These are phyloP conservation scores for Diplodus sargus DNA, from an alignment of 2,797 vertebrate genomes.

Conservation along the genomic window DNA sequence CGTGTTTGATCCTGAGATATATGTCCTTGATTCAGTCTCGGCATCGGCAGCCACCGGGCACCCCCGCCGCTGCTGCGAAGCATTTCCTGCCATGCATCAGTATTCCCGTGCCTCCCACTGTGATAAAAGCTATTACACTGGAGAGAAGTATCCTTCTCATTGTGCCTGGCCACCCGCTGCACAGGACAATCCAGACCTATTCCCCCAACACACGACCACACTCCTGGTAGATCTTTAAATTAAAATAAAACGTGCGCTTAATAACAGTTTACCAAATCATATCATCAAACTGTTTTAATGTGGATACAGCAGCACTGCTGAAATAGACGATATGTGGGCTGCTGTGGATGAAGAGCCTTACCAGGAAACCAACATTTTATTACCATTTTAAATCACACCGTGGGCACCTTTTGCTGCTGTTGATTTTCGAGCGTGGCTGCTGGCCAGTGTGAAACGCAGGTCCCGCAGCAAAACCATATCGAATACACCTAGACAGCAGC, in stretches of 20 bases:
- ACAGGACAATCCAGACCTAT: constrained; percentile 44
- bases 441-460: constrained; percentile 25
- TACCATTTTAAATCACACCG: constrained; percentile 42
- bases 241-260: constrained; percentile 1
- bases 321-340: neutral
- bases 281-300: constrained; percentile 8
- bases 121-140: constrained; percentile 75
- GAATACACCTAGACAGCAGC: constrained; percentile 44
- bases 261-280: constrained; percentile 29
- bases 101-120: constrained; percentile 74
- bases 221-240: constrained; percentile 20
- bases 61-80: constrained; percentile 62
- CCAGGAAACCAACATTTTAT: neutral
- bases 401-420: constrained; percentile 17
- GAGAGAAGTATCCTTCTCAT: constrained; percentile 65
- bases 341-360: neutral
- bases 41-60: constrained; percentile 54
- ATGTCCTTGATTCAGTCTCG: constrained; percentile 77
- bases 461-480: constrained; percentile 35
- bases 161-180: constrained; percentile 57
- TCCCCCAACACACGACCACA: constrained; percentile 34
- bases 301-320: neutral
- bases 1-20: constrained; percentile 80
- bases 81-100: constrained; percentile 62
- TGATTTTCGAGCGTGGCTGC: constrained; percentile 30